Percentiles rank a stretch among this genome's conserved stretches.
phyloP scores from a whole-genome alignment of 2,888 invertebrate species.

The Andrena marginata region DNA sequence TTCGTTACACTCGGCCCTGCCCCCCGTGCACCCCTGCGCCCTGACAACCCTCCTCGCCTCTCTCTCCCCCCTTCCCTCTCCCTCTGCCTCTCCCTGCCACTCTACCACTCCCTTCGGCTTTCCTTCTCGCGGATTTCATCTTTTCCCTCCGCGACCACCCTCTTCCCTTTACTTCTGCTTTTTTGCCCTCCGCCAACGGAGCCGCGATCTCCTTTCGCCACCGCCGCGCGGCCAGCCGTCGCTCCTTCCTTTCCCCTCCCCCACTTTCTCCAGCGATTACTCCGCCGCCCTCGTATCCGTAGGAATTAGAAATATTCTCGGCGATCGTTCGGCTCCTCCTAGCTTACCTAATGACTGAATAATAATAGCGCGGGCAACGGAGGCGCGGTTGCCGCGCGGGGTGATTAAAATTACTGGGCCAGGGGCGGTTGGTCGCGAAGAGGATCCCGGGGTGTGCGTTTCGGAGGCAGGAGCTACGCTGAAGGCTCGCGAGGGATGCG shows the following conservation, averaged over 20 bases:
- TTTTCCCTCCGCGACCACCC: conserved; percentile 45
- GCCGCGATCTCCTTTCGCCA: conserved; percentile 53
- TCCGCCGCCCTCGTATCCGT: conserved; percentile 71
- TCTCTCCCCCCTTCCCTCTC: conserved; percentile 32
- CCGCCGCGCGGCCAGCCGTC: conserved; percentile 48
- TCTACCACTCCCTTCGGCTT: conserved; percentile 30
- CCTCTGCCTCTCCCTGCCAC: conserved; percentile 27
- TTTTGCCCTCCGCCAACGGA: conserved; percentile 71
- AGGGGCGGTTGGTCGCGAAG: no score
- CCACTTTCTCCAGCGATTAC: conserved; percentile 81
- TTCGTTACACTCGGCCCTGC: conserved; percentile 84
- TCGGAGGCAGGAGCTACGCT: conserved; percentile 3
- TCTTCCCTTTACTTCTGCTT: conserved; percentile 77
- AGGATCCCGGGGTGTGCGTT: neutral
- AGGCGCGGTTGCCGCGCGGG: neutral
- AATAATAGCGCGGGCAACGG: neutral
- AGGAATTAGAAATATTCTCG: conserved; percentile 46
- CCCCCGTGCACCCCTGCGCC: conserved; percentile 60
- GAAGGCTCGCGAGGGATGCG: neutral
- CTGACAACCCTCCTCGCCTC: conserved; percentile 27
- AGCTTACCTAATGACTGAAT: no score
- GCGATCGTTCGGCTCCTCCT: neutral
- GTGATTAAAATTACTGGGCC: no score
- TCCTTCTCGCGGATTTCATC: conserved; percentile 59
- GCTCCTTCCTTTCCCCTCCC: conserved; percentile 28